Base-by-base conservation (phyloP, 1,140 invertebrate genomes). In the Amphibalanus amphitrite region DNA sequence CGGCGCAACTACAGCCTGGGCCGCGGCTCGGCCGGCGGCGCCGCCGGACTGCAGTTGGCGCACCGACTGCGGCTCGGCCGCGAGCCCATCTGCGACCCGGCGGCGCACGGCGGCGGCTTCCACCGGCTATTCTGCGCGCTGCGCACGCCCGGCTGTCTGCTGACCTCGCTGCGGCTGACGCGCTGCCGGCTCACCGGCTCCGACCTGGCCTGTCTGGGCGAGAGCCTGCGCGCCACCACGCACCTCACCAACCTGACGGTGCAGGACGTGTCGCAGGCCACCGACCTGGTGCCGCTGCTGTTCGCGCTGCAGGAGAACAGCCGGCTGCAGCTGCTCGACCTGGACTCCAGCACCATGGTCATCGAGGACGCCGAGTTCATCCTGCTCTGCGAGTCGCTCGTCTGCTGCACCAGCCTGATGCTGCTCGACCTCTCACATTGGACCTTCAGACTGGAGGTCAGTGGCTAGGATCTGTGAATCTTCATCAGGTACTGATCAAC, bases 361-460 rank as follows among this genome's bases (percentile, higher is more conserved):
- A 76, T 84, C 69, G 83, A 83, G 20, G 84, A 85, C 76, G 82
- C 82, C 68, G 78, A 83, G n/a, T 81, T 84, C 8, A 81, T 83
- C 71, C 78, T 85, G 28, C 78, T 83, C 0, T 82, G 82, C 67
- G 81, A 83, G 73, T 81, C 83, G 25, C 77, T 85, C 8, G 79
- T 80, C 13, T 82, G 82, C 70, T 85, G 84, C 75, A 77, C 76
- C 1, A 83, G 81, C 13, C 79, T 85, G 0, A 76, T 83, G 26
- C 77, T 84, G 6, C 78, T 85, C 26, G 83, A 81, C 71, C 76
- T 85, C 38, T 83, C 84, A 72, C 83, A 84, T 59, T 85, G 84
- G 84, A 85, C 82, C 28, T 82, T 85, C 70, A 79, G 83, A 71
- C 81, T 85, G 73, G 83, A 85, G 80, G 84, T 84, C 72, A 79